Base-by-base conservation (phyloP, 2,888 invertebrate species). In the Pollenia labialis region DNA sequence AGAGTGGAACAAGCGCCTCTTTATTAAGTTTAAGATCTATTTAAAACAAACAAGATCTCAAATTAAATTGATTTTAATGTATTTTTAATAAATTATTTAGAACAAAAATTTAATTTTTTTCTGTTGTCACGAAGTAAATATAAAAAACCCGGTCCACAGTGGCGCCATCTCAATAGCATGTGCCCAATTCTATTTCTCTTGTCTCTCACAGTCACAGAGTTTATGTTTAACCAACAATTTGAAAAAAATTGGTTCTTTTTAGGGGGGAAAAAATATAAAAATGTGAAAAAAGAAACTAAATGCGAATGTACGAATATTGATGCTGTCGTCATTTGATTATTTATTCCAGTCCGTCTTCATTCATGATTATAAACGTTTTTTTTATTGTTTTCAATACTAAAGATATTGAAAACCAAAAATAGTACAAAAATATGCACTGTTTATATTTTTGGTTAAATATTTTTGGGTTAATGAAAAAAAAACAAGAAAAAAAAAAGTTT, bases 281-380 rank as follows among this genome's bases (percentile, higher is more conserved):
- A 60, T 40, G 7, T 4, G 42, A 42, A 68, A 16, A 12, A 48
- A 44, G 42, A 58, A 40, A 48, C 8, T 42, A 18, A 68, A 23
- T n/a, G 11, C 46, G 16, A 44, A 23, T 16, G 1, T 4, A 18
- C n/a, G n/a, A 32, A n/a, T 23, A 23, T 50, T 18, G 32, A 7
- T 62, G 54, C 74, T 74, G 74, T 66, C 81, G 74, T 81, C 81
- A 81, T 56, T 74, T n/a, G 48, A 44, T 58, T 56, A 50, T 60
- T 18, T 18, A 16, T 11, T 12, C 64, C 42, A 32, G 32, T 32
- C 32, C 32, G 6, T 75, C 42, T 44, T 62, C 46, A 80, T 80
- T 80, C 50, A 62, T 62, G 79, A n/a, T 14, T 69, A 52, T 60
- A 71, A 79, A 62, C 4, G 46, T 14, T 80, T 80, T 80, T 80